Conservation (phyloP, 2,888 invertebrate species). For the Tethea ocularis region DNA sequence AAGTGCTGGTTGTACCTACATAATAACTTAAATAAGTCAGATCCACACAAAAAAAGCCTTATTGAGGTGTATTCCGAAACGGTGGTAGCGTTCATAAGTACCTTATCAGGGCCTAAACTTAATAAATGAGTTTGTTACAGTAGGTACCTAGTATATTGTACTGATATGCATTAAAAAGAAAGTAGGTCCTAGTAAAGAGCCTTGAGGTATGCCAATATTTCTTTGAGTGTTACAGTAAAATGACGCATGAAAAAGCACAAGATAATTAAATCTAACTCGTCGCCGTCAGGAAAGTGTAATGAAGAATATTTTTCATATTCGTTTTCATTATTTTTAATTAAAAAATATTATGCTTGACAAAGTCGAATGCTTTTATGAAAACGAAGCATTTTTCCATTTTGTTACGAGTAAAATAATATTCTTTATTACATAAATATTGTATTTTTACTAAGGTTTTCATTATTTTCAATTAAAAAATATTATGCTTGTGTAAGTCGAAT, state of each 20-base stretch:
- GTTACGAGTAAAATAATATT: not conserved
- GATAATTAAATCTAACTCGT: constrained; percentile 1
- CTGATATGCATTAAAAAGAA: not conserved
- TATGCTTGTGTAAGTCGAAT: too few species aligned
- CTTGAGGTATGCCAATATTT: not conserved
- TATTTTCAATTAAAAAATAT: too few species aligned
- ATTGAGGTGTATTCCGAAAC: too few species aligned
- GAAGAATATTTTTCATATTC: not conserved
- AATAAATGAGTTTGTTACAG: too few species aligned
- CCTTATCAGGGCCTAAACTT: too few species aligned
- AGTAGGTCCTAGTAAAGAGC: not conserved
- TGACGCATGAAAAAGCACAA: not conserved
- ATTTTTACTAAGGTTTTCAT: too few species aligned
- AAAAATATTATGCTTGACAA: not conserved
- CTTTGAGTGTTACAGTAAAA: not conserved
- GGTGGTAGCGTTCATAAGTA: too few species aligned
- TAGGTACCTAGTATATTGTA: too few species aligned
- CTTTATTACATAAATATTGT: too few species aligned
- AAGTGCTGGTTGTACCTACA: not conserved
- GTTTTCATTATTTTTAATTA: not conserved
- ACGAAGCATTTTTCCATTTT: not conserved
- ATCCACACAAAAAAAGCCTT: too few species aligned
- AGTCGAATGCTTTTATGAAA: not conserved
- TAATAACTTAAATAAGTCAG: not conserved
- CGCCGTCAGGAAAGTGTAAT: not conserved